These are phyloP conservation scores for Amphimallon solstitiale DNA, from an alignment of 2,888 invertebrate genomes.

Conservation along the genomic window DNA sequence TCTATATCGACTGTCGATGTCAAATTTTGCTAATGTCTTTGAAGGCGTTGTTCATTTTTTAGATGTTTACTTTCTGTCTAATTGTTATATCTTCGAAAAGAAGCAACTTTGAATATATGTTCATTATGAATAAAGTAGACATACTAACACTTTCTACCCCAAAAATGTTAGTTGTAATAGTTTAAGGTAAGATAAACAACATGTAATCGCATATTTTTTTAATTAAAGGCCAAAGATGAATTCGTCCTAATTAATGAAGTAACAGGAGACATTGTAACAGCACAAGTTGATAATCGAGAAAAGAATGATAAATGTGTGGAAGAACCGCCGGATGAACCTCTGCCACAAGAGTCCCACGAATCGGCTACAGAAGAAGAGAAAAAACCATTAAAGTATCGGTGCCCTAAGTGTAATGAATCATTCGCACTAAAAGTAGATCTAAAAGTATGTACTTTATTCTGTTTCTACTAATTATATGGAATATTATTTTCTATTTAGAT, in stretches of 20 bases:
- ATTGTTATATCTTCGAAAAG: too few species aligned
- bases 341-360: not conserved
- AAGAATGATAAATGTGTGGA: slow-evolving; percentile 19
- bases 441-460: slow-evolving; percentile 52
- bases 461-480: not conserved
- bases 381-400: slow-evolving; percentile 55
- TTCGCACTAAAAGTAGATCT: slow-evolving; percentile 61
- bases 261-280: slow-evolving; percentile 35
- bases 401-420: slow-evolving; percentile 59
- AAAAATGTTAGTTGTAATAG: too few species aligned
- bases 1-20: too few species aligned
- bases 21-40: too few species aligned
- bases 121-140: too few species aligned
- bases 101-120: too few species aligned
- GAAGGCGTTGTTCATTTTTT: too few species aligned
- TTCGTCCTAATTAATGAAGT: slow-evolving; percentile 26
- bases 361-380: slow-evolving; percentile 2
- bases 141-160: too few species aligned
- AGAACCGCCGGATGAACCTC: slow-evolving; percentile 8
- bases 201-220: too few species aligned
- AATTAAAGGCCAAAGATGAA: slow-evolving; percentile 20
- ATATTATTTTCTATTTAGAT: slow-evolving; percentile 51
- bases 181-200: too few species aligned
- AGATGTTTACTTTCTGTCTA: too few species aligned
- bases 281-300: slow-evolving; percentile 35